Evolutionary conservation across 2,113 vertebrate genomes (phyloP).

Genomic region (Tetrax tetrax): DNA sequence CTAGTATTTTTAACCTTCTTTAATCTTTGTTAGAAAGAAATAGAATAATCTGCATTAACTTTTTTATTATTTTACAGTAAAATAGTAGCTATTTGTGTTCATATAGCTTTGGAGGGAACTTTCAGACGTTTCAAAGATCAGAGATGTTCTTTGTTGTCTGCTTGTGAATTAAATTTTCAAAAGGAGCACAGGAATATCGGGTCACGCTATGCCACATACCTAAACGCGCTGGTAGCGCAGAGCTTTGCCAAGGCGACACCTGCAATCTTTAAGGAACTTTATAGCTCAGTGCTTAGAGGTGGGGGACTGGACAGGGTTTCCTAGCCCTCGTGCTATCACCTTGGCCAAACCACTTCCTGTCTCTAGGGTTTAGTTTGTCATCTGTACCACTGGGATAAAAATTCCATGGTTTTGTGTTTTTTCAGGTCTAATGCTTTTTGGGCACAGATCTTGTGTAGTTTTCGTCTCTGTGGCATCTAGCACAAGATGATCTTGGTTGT

Average conservation of each 20-base stretch:
- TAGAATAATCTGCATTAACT: not conserved
- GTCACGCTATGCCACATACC: not conserved
- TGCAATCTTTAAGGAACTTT: not conserved
- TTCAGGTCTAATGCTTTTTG: not conserved
- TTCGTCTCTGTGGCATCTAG: not conserved
- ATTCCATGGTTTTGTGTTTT: not conserved
- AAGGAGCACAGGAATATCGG: not conserved
- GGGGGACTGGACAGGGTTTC: not conserved
- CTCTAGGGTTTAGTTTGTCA: not conserved
- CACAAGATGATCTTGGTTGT: not conserved
- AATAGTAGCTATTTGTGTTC: not conserved
- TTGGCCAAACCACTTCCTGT: not conserved
- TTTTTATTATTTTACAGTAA: not conserved
- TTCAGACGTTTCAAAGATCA: not conserved
- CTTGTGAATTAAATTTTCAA: not conserved
- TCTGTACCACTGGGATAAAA: not conserved
- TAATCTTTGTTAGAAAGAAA: not conserved
- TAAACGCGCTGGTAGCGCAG: not conserved
- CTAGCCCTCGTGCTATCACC: fast-evolving
- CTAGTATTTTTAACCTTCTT: not conserved
- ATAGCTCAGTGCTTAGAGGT: not conserved
- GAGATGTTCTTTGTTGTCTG: not conserved
- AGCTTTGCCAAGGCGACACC: not conserved
- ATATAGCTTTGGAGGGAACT: not conserved
- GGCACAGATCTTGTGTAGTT: not conserved